Conservation (phyloP, 64 coral and sea anemone genomes). For the Dendrophyllia cribrosa region DNA sequence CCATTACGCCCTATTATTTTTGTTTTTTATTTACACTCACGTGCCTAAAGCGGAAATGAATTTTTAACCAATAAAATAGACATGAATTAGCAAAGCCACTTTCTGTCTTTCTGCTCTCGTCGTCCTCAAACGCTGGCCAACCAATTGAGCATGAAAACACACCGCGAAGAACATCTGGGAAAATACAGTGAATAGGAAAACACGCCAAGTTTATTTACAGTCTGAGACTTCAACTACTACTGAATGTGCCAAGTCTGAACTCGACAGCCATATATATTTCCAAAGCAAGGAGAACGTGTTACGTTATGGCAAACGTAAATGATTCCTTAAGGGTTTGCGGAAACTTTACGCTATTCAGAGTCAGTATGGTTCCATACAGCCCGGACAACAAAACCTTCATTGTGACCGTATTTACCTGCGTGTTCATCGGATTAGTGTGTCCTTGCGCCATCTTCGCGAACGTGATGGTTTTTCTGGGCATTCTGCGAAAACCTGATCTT, state of each 20-base stretch:
- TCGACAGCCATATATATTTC: too few species aligned
- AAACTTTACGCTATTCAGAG: constrained; percentile 32
- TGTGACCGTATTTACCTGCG: constrained; percentile 69
- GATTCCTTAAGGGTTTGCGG: not conserved
- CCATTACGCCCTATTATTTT: not conserved
- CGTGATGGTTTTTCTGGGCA: constrained; percentile 74
- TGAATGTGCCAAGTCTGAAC: too few species aligned
- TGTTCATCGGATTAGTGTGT: constrained; percentile 72
- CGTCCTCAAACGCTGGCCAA: too few species aligned
- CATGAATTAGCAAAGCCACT: not conserved
- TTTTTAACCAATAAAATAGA: constrained; percentile 1
- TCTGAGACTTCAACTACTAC: too few species aligned
- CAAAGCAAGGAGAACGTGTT: too few species aligned
- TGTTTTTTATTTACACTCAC: not conserved
- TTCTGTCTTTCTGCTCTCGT: not conserved
- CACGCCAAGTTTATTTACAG: too few species aligned
- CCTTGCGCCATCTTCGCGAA: constrained; percentile 63
- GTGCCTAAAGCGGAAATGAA: not conserved
- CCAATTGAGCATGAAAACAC: too few species aligned
- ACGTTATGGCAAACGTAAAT: not conserved
- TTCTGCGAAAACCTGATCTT: constrained; percentile 78
- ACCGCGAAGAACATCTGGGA: too few species aligned
- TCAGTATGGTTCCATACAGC: constrained; percentile 66
- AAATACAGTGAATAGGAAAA: too few species aligned
- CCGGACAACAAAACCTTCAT: constrained; percentile 9